phyloP scores from a whole-genome alignment of 2,797 vertebrate species.

The Phrynocephalus guinanensis region DNA sequence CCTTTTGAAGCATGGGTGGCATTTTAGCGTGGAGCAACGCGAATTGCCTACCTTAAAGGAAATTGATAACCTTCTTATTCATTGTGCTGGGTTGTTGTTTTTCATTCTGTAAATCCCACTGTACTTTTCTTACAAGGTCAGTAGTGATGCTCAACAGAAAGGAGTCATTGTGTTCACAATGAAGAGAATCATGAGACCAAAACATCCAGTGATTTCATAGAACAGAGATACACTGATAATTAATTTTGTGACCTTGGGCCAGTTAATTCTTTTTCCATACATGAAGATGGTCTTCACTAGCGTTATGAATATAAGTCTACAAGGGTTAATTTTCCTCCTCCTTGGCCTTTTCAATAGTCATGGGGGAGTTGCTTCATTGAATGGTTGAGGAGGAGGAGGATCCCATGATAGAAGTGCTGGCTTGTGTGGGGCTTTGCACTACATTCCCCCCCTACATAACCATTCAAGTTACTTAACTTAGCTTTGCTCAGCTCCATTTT shows the following conservation, averaged over 20 bases:
- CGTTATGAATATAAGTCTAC: too few relatives aligned
- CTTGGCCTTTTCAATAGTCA: too few relatives aligned
- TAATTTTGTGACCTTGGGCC: neutral
- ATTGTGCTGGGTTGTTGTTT: neutral
- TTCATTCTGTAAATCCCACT: neutral
- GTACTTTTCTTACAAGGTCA: conserved; percentile 6
- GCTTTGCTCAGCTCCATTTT: too few relatives aligned
- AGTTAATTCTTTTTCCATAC: neutral
- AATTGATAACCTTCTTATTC: conserved; percentile 25
- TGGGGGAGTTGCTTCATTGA: too few relatives aligned
- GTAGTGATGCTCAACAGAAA: neutral
- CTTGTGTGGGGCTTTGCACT: neutral
- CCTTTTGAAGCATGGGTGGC: neutral
- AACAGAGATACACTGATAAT: neutral
- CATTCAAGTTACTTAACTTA: too few relatives aligned
- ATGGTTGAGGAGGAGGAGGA: too few relatives aligned
- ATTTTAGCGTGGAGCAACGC: conserved; percentile 26
- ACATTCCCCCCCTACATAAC: too few relatives aligned
- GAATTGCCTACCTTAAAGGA: conserved; percentile 16
- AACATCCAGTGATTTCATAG: neutral
- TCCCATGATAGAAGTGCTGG: neutral
- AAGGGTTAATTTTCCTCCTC: too few relatives aligned
- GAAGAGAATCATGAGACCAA: neutral
- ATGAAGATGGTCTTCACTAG: too few relatives aligned
- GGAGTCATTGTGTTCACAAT: neutral